These are phyloP conservation scores for Acomys russatus DNA, from an alignment of 2,797 vertebrate genomes.

Conservation along the genomic window DNA sequence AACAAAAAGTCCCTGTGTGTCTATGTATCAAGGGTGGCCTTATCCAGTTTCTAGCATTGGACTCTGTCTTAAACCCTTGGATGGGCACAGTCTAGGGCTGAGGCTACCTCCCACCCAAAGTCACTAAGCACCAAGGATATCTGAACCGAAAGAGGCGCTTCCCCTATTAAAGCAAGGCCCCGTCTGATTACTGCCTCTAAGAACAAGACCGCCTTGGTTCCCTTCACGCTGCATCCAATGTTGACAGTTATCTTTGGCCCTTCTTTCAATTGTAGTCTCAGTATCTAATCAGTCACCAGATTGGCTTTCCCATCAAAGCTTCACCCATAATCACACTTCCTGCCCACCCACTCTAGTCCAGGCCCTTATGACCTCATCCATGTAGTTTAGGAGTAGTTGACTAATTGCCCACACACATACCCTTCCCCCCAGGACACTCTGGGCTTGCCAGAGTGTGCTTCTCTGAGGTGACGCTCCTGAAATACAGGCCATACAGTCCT, in stretches of 20 bases:
- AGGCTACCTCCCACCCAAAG: conserved; percentile 46
- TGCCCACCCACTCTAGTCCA: conserved; percentile 68
- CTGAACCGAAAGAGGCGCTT: conserved; percentile 57
- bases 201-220: conserved; percentile 67
- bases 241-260: conserved; percentile 78
- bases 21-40: not conserved
- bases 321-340: conserved; percentile 77
- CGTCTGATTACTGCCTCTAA: conserved; percentile 68
- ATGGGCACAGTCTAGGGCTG: not conserved
- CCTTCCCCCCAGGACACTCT: not conserved
- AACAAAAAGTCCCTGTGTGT: conserved; percentile 30
- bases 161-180: conserved; percentile 55
- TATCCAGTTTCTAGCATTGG: conserved; percentile 18
- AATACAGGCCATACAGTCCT: not conserved
- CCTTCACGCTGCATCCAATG: conserved; percentile 27
- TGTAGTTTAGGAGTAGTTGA: conserved; percentile 66
- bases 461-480: not conserved
- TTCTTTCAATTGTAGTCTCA: conserved; percentile 55
- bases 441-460: not conserved
- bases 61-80: conserved; percentile 21
- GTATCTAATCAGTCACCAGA: conserved; percentile 81
- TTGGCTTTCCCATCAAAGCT: conserved; percentile 80
- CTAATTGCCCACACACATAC: conserved; percentile 64
- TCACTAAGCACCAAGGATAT: conserved; percentile 60
- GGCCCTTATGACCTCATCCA: conserved; percentile 74